These are phyloP conservation scores for Zaprionus gabonicus DNA, from an alignment of 1,140 invertebrate genomes.

Conservation along the genomic window DNA sequence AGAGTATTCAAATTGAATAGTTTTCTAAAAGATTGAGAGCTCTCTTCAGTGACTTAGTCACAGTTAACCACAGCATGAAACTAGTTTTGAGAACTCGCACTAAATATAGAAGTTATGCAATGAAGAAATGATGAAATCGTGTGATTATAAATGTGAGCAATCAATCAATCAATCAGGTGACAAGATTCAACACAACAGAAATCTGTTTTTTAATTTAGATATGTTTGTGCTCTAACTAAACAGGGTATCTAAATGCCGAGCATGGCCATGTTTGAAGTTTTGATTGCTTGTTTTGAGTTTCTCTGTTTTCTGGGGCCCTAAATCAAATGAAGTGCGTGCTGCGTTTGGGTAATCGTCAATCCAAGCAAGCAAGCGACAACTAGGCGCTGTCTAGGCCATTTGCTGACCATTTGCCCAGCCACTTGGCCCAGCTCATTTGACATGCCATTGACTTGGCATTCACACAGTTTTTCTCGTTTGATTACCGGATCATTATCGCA, in stretches of 20 bases:
- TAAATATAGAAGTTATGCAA: neutral
- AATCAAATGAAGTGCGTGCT: conserved; percentile 46
- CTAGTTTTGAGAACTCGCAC: neutral
- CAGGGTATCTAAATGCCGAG: neutral
- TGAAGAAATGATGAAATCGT: neutral
- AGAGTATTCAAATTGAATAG: too few species aligned
- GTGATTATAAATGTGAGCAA: neutral
- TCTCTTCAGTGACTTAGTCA: too few species aligned
- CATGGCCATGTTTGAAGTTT: neutral
- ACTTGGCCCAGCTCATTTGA: conserved; percentile 63
- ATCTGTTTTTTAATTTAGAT: neutral
- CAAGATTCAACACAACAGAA: neutral
- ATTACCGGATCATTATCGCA: conserved; percentile 74
- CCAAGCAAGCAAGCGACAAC: conserved; percentile 5
- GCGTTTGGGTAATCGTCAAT: conserved; percentile 30
- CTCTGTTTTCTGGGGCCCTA: conserved; percentile 21
- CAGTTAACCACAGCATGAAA: too few species aligned
- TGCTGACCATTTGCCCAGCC: conserved; percentile 37
- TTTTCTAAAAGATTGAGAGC: neutral
- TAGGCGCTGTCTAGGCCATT: conserved; percentile 56
- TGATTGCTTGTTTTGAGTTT: conserved; percentile 2
- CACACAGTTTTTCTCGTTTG: conserved; percentile 59
- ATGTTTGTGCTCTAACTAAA: neutral
- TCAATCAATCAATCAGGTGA: neutral
- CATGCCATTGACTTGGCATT: conserved; percentile 70